These are phyloP conservation scores for Xanthorhoe designata DNA, from an alignment of 2,888 invertebrate genomes.

Conservation along the genomic window DNA sequence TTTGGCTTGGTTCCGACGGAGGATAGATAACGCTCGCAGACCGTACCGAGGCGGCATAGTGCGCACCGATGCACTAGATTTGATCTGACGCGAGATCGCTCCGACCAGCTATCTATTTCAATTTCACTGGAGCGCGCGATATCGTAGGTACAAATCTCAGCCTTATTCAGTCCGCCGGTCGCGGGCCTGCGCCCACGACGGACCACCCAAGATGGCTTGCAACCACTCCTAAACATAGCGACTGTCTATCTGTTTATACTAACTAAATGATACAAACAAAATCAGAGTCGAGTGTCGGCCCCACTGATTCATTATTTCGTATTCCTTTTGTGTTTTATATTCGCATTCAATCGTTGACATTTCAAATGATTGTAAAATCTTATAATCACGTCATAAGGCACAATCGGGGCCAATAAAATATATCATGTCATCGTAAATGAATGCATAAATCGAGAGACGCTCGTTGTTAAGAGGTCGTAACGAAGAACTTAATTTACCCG, in stretches of 20 bases:
- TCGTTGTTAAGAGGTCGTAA: conserved; percentile 60
- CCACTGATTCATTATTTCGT: conserved; percentile 41
- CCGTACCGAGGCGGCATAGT: conserved; percentile 53
- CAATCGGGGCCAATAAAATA: conserved; percentile 61
- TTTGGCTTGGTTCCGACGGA: conserved; percentile 51
- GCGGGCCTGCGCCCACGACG: conserved; percentile 66
- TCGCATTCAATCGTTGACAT: conserved; percentile 53
- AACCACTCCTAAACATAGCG: conserved; percentile 76
- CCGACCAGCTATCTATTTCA: conserved; percentile 77
- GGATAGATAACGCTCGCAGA: conserved; percentile 68
- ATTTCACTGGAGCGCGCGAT: conserved; percentile 76
- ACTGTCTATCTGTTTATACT: conserved; percentile 73
- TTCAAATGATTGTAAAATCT: conserved; percentile 58
- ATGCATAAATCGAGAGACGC: conserved; percentile 59
- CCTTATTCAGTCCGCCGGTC: conserved; percentile 71
- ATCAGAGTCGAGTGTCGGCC: conserved; percentile 52
- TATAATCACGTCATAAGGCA: conserved; percentile 64
- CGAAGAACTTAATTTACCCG: conserved; percentile 67
- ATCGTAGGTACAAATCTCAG: conserved; percentile 80
- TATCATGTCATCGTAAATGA: conserved; percentile 67
- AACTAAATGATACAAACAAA: conserved; percentile 67
- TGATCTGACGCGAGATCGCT: conserved; percentile 73
- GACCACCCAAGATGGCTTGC: conserved; percentile 78
- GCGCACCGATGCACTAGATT: conserved; percentile 76
- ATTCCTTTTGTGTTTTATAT: conserved; percentile 48